phyloP scores from a whole-genome alignment of 2,888 invertebrate species.

The Alloscopus bannaensis region DNA sequence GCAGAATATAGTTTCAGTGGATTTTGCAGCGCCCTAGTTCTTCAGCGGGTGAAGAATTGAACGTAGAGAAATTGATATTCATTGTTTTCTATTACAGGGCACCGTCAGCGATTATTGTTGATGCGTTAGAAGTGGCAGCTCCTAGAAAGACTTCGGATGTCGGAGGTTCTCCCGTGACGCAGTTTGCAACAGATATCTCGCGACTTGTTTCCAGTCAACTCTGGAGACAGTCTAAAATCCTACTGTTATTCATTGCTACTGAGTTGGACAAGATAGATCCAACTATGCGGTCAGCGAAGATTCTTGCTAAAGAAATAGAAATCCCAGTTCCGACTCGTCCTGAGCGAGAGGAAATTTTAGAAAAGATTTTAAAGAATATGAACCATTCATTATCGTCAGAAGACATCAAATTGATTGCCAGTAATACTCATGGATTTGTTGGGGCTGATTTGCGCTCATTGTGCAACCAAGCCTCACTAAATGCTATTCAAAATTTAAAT shows the following conservation, averaged over 20 bases:
- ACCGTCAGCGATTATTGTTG: constrained; percentile 88
- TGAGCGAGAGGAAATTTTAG: constrained; percentile 83
- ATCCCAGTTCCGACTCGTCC: constrained; percentile 84
- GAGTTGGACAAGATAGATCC: constrained; percentile 86
- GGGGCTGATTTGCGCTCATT: constrained; percentile 90
- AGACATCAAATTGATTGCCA: constrained; percentile 81
- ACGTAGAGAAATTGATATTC: constrained; percentile 2
- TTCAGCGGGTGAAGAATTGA: too few relatives aligned
- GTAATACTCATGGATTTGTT: constrained; percentile 90
- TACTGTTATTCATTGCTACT: constrained; percentile 87
- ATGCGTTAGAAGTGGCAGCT: constrained; percentile 90
- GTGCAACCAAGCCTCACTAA: constrained; percentile 84
- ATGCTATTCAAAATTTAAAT: constrained; percentile 76
- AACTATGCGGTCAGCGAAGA: constrained; percentile 85
- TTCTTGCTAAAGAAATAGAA: constrained; percentile 88
- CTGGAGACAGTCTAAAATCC: constrained; percentile 76
- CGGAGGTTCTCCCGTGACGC: constrained; percentile 76
- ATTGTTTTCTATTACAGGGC: constrained; percentile 76
- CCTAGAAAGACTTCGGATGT: constrained; percentile 77
- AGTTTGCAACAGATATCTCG: constrained; percentile 56
- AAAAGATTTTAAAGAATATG: constrained; percentile 80
- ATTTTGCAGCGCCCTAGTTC: too few relatives aligned
- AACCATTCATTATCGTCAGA: constrained; percentile 78
- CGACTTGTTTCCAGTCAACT: constrained; percentile 53
- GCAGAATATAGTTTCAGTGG: too few relatives aligned